These are phyloP conservation scores for Myzus persicae DNA, from an alignment of 1,140 invertebrate species.

Conservation along the genomic window DNA sequence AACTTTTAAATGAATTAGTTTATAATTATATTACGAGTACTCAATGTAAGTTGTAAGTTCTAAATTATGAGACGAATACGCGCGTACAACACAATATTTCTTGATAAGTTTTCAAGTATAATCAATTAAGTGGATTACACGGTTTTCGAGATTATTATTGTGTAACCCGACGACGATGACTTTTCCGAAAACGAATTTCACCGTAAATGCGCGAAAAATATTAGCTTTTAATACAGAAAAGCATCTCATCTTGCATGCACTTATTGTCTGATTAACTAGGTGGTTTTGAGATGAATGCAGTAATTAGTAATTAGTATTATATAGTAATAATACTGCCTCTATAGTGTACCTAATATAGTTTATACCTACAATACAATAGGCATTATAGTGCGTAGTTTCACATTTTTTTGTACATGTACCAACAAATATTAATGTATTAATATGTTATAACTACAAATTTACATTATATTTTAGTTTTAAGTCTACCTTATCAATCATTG, in stretches of 20 bases:
- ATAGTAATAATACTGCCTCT: neutral
- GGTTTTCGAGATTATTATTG: neutral
- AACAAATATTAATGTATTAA: neutral
- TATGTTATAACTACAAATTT: neutral
- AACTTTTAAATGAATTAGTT: no score
- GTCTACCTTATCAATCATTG: constrained; percentile 6
- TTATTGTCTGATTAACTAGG: neutral
- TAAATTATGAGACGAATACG: neutral
- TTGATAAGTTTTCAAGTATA: neutral
- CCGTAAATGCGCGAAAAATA: neutral
- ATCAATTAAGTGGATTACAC: neutral
- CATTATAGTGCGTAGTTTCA: neutral
- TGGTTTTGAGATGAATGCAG: neutral
- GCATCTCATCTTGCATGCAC: neutral
- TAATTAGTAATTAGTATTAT: constrained; percentile 3
- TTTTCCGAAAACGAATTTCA: neutral
- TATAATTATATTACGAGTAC: neutral
- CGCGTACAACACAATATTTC: neutral
- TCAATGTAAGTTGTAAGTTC: neutral
- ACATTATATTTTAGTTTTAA: constrained; percentile 12
- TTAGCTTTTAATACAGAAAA: constrained; percentile 1
- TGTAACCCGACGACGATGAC: neutral
- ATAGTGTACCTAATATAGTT: constrained; percentile 2
- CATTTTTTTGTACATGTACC: neutral
- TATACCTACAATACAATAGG: neutral